These are phyloP conservation scores for Australoheros facetus DNA, from an alignment of 2,797 vertebrate genomes.

Conservation along the genomic window DNA sequence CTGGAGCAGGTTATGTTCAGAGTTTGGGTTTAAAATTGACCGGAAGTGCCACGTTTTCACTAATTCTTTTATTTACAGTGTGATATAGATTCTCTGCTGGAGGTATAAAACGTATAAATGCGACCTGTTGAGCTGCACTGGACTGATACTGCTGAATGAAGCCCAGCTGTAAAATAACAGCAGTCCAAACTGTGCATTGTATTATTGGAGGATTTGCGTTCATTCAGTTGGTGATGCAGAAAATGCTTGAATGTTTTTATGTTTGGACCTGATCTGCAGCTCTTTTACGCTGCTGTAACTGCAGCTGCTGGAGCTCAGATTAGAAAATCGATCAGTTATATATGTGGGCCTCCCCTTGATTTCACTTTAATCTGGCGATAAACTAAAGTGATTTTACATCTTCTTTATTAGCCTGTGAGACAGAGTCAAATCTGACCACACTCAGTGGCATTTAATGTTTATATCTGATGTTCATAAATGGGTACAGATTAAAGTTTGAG, in stretches of 20 bases:
- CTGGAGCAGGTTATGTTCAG: not conserved
- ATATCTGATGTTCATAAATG: not conserved
- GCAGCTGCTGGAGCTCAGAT: not conserved
- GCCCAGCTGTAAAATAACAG: not conserved
- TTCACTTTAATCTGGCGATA: not conserved
- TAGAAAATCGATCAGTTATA: not conserved
- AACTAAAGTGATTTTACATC: not conserved
- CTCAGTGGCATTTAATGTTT: not conserved
- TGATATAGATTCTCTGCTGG: not conserved
- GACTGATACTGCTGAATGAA: not conserved
- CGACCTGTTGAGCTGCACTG: not conserved
- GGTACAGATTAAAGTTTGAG: not conserved
- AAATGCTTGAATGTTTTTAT: not conserved
- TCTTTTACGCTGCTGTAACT: not conserved
- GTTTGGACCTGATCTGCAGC: not conserved
- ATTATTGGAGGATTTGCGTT: not conserved
- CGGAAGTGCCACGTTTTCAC: not conserved
- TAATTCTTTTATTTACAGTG: not conserved
- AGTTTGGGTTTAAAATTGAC: not conserved
- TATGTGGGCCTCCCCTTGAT: not conserved
- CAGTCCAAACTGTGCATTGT: not conserved
- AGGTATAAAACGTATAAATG: not conserved
- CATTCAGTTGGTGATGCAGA: not conserved
- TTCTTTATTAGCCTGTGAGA: not conserved
- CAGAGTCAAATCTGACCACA: not conserved